These are phyloP conservation scores for Apostichopus leukothele DNA, from an alignment of 53 echinoderm and acorn worm species.

Conservation along the genomic window DNA sequence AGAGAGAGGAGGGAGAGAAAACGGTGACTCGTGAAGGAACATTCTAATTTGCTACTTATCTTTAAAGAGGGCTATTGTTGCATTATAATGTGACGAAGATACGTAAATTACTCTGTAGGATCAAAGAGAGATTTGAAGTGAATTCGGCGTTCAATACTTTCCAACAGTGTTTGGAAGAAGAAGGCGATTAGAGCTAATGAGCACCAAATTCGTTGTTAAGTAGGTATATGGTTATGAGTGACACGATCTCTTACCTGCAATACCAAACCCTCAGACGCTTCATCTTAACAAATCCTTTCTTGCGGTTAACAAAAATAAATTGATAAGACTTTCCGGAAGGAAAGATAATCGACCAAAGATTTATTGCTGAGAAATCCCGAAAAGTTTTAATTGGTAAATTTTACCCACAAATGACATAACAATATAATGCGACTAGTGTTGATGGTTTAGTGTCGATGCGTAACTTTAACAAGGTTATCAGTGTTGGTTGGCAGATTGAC, in stretches of 20 bases:
- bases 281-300: too few relatives aligned
- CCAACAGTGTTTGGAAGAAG: slow-evolving; percentile 21
- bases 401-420: too few relatives aligned
- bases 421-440: too few relatives aligned
- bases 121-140: slow-evolving; percentile 20
- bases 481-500: too few relatives aligned
- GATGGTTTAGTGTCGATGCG: too few relatives aligned
- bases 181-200: slow-evolving; percentile 31
- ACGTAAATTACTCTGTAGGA: slow-evolving; percentile 30
- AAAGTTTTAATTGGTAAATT: slow-evolving; percentile 3
- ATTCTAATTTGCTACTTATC: slow-evolving; percentile 30
- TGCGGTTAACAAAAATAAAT: too few relatives aligned
- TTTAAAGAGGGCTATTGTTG: not conserved
- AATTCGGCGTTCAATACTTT: slow-evolving; percentile 20
- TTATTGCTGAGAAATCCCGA: not conserved
- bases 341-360: too few relatives aligned
- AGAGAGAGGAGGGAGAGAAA: not conserved
- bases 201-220: not conserved
- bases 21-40: slow-evolving; percentile 20
- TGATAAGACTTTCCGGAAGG: too few relatives aligned
- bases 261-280: not conserved
- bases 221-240: slow-evolving; percentile 18
- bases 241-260: slow-evolving; percentile 16
- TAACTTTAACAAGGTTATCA: too few relatives aligned
- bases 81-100: not conserved